phyloP scores from a whole-genome alignment of 2,888 invertebrate genomes.

The Rotaria socialis region DNA sequence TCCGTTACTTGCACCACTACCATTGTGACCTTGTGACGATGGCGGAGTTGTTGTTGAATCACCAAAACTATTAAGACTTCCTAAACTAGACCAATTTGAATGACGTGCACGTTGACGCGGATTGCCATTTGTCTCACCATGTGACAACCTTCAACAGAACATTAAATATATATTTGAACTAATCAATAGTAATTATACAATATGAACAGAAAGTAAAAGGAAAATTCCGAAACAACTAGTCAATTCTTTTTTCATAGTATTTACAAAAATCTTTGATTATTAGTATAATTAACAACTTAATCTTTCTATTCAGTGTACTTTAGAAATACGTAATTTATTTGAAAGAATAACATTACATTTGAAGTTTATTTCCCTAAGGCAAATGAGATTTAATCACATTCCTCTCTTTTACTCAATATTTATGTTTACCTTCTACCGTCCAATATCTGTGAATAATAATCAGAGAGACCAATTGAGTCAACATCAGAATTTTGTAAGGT shows the following conservation, averaged over 20 bases:
- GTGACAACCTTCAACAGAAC: not conserved
- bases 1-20: not conserved
- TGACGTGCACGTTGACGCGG: not conserved
- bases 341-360: too few species aligned
- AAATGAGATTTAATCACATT: not conserved
- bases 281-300: too few species aligned
- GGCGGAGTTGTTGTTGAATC: not conserved
- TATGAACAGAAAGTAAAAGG: too few species aligned
- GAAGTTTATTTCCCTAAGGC: not conserved
- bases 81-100: constrained; percentile 27
- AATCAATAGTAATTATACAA: too few species aligned
- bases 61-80: constrained; percentile 21
- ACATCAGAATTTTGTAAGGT: not conserved
- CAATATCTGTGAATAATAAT: not conserved
- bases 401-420: too few species aligned
- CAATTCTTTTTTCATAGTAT: too few species aligned
- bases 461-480: not conserved
- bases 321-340: too few species aligned
- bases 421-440: not conserved
- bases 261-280: too few species aligned
- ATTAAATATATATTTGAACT: not conserved
- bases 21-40: constrained; percentile 7
- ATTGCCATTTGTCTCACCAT: not conserved
- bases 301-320: too few species aligned
- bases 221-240: too few species aligned